Conservation (phyloP, 2,113 vertebrate species). For the Paratilapia polleni region DNA sequence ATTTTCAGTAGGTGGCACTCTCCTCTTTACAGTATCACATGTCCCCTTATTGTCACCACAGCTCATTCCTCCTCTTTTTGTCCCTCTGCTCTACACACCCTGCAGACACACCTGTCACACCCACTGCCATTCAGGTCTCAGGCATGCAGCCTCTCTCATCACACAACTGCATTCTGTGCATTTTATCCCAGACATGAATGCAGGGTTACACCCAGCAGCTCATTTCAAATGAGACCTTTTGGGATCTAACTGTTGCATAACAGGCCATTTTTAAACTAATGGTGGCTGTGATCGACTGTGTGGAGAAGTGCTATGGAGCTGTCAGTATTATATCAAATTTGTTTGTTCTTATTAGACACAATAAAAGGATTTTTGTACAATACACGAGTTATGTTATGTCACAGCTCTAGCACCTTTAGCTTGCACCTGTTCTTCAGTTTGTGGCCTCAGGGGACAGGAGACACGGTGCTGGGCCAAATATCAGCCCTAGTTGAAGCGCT, state of each 20-base stretch:
- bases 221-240: not conserved
- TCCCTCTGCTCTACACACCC: constrained; percentile 24
- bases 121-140: constrained; percentile 55
- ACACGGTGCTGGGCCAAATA: not conserved
- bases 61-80: not conserved
- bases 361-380: not conserved
- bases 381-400: not conserved
- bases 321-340: not conserved
- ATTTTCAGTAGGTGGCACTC: constrained; percentile 44
- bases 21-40: not conserved
- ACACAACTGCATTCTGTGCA: constrained; percentile 63
- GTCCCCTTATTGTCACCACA: not conserved
- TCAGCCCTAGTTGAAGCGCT: not conserved
- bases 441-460: not conserved
- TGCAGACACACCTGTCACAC: constrained; percentile 60
- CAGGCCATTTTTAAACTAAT: not conserved
- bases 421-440: not conserved
- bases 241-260: not conserved
- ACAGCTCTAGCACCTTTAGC: not conserved
- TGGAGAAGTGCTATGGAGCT: not conserved
- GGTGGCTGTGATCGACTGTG: not conserved
- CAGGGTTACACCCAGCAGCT: constrained; percentile 53
- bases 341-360: not conserved
- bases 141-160: constrained; percentile 66
- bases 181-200: constrained; percentile 46